These are phyloP conservation scores for Prionchulus punctatus DNA, from an alignment of 2,888 invertebrate genomes.

Conservation along the genomic window DNA sequence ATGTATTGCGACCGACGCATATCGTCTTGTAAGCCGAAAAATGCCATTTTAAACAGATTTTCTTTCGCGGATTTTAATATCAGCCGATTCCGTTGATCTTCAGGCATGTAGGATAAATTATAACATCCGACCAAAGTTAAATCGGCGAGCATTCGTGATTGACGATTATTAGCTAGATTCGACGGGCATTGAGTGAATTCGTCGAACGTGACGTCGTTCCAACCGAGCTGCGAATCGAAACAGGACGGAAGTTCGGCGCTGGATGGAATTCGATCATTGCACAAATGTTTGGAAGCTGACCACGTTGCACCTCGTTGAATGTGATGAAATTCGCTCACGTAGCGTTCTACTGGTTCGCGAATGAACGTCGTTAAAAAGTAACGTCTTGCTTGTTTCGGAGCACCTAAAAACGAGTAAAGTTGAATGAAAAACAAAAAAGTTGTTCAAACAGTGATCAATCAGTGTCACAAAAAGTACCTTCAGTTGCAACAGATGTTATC, in stretches of 20 bases:
- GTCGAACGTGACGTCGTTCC: slow-evolving; percentile 63
- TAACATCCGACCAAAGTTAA: slow-evolving; percentile 87
- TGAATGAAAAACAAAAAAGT: too few relatives aligned
- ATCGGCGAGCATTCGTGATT: slow-evolving; percentile 94
- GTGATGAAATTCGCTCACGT: slow-evolving; percentile 88
- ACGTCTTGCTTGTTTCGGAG: slow-evolving; percentile 39
- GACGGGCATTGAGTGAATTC: slow-evolving; percentile 77
- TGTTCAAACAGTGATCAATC: too few relatives aligned
- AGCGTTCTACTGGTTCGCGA: slow-evolving; percentile 77
- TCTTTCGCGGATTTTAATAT: slow-evolving; percentile 86
- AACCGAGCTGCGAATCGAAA: slow-evolving; percentile 32
- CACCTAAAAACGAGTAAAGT: too few relatives aligned
- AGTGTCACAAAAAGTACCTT: too few relatives aligned
- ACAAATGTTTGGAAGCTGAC: slow-evolving; percentile 33
- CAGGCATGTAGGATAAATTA: slow-evolving; percentile 53
- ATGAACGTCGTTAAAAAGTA: slow-evolving; percentile 92
- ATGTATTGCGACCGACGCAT: slow-evolving; percentile 51
- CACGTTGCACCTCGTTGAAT: slow-evolving; percentile 55
- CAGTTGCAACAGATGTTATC: too few relatives aligned
- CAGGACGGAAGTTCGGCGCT: slow-evolving; percentile 58
- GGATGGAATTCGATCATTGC: slow-evolving; percentile 45
- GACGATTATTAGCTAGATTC: slow-evolving; percentile 86
- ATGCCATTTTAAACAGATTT: slow-evolving; percentile 77
- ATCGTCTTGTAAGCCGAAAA: slow-evolving; percentile 87
- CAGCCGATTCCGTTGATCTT: slow-evolving; percentile 52